Percentiles rank a stretch among this genome's conserved stretches.
Conservation (phyloP, 92 coral and sea anemone species). For the Parazoanthus atlanticus region DNA sequence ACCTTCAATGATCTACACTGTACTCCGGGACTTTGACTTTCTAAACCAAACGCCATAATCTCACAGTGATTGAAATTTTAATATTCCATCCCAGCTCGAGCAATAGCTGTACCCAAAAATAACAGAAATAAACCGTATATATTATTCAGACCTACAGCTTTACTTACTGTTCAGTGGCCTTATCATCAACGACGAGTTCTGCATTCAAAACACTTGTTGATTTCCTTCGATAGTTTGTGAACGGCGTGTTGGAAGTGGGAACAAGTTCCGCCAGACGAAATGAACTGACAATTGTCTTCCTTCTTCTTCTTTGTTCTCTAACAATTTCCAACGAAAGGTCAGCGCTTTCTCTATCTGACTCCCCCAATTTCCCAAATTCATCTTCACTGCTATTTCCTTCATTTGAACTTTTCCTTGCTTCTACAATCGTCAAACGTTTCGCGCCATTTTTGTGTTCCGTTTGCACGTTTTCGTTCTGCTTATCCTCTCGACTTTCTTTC, state of each 20-base stretch:
- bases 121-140: neutral
- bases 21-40: too few species aligned
- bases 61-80: too few species aligned
- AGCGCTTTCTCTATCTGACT: slow-evolving; percentile 50
- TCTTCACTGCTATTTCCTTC: slow-evolving; percentile 35
- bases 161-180: slow-evolving; percentile 95
- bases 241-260: slow-evolving; percentile 77
- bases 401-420: neutral
- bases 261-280: slow-evolving; percentile 93
- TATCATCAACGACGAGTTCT: slow-evolving; percentile 72
- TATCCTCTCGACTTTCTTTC: neutral
- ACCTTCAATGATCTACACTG: too few species aligned
- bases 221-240: slow-evolving; percentile 78
- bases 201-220: slow-evolving; percentile 75
- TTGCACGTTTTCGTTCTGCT: neutral
- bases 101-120: neutral
- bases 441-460: neutral
- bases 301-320: slow-evolving; percentile 73
- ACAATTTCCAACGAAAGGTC: slow-evolving; percentile 61
- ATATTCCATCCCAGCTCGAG: neutral
- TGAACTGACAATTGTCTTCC: slow-evolving; percentile 87
- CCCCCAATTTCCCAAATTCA: slow-evolving; percentile 56
- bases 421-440: neutral
- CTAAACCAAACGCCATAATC: neutral
- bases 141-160: neutral